Conservation (phyloP, 2,113 vertebrate genomes). For the Thalassoma bifasciatum region DNA sequence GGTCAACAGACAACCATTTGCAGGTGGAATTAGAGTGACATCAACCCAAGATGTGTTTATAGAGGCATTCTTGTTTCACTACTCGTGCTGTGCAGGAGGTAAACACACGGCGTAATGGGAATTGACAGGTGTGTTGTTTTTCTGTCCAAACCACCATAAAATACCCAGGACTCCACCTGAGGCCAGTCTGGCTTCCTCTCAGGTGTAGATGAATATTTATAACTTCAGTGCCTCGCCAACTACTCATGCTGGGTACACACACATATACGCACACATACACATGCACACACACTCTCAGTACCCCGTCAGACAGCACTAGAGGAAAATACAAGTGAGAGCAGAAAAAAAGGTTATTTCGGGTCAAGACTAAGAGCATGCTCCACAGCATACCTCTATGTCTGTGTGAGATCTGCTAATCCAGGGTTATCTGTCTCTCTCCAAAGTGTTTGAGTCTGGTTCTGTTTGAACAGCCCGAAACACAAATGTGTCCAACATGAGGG, state of each 20-base stretch:
- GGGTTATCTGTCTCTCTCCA: conserved; percentile 52
- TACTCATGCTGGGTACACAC: neutral
- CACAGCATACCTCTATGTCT: conserved; percentile 19
- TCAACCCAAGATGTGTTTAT: neutral
- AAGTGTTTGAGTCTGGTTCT: conserved; percentile 51
- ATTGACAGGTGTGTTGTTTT: conserved; percentile 32
- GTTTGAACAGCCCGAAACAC: conserved; percentile 46
- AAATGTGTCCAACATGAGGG: conserved; percentile 61
- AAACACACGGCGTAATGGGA: conserved; percentile 3
- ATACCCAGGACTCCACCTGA: conserved; percentile 2
- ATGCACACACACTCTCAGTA: neutral
- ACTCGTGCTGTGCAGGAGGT: conserved; percentile 8
- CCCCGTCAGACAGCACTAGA: conserved; percentile 16
- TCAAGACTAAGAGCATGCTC: conserved; percentile 17
- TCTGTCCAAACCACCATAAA: conserved; percentile 17
- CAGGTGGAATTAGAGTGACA: neutral
- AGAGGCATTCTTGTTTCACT: neutral
- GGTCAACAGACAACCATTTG: neutral
- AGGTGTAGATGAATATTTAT: conserved; percentile 34
- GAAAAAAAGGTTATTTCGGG: conserved; percentile 24
- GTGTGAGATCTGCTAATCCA: conserved; percentile 43
- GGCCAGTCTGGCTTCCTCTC: conserved; percentile 20
- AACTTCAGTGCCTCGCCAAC: neutral
- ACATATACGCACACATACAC: neutral
- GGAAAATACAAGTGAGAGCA: neutral